Base-by-base conservation (phyloP, 2,797 vertebrate genomes). In the Sebastes oblongus region DNA sequence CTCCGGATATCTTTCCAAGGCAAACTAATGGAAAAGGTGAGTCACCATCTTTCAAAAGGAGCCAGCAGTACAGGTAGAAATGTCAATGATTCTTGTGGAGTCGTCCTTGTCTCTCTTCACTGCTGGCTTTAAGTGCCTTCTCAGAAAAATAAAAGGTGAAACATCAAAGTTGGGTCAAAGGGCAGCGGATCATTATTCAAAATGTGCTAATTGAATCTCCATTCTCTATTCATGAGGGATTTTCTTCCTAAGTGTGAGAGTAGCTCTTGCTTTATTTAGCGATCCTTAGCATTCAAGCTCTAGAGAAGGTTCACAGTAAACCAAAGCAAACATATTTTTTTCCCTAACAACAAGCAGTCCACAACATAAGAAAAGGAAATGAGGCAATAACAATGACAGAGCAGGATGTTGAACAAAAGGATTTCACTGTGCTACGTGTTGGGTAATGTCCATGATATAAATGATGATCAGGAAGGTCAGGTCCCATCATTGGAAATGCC, bases 401-500 rank as follows among this genome's bases (percentile, higher is more conserved):
- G 65, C 56, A 54, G 74, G 77, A 78, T 87, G 79, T 86, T 72
- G 76, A 82, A 93, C 87, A 90, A 85, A 89, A 52, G 42, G 55
- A 81, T 82, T 82, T 86, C 64, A 62, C 81, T 59, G 61, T 52
- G 66, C 66, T 71, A 25, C 5, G 60, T 86, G 84, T 86, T 83
- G 85, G 88, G 68, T 72, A 89, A 93, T 82, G 82, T 85, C 78
- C 85, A 81, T 67, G 84, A 89, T 85, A 91, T 89, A 89, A 94
- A 91, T 89, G 90, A 91, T 84, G 89, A 95, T 89, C 72, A 89
- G 86, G 89, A 93, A 91, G 89, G 94, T 93, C 91, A 93, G 84
- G 83, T 88, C 86, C 72, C 88, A 91, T 93, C 90, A 90, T 76
- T 86, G 91, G 72, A 94, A 95, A 95, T 94, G 94, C 90, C 94